These are phyloP conservation scores for Acanthurus lineatus DNA, from an alignment of 2,797 vertebrate species.

Conservation along the genomic window DNA sequence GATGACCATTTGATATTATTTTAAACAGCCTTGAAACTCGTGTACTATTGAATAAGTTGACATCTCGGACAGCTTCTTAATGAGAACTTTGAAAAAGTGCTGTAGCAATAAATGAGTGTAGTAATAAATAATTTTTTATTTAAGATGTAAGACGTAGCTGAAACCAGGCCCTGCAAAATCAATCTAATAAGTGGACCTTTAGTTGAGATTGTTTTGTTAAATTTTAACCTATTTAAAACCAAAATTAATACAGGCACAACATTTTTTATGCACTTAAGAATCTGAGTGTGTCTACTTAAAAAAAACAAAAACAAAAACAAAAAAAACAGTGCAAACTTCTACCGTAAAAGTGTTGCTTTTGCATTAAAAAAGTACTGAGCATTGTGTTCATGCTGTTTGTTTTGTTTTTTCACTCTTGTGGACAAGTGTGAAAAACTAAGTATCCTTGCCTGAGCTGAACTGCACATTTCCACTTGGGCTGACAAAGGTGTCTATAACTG, in stretches of 20 bases:
- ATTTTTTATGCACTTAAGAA: neutral
- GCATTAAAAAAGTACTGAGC: neutral
- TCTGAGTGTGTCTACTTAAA: neutral
- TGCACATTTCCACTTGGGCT: neutral
- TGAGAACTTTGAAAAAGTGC: neutral
- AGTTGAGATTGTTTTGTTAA: neutral
- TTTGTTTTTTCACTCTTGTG: constrained; percentile 1
- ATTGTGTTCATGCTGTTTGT: neutral
- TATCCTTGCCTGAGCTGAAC: neutral
- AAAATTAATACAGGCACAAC: neutral
- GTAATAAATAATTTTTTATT: neutral
- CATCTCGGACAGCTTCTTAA: neutral
- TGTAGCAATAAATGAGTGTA: neutral
- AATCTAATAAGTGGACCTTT: neutral
- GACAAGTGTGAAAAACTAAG: constrained; percentile 2
- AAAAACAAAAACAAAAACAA: neutral
- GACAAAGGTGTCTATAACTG: constrained; percentile 7
- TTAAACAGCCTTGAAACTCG: neutral
- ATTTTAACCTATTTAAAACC: neutral
- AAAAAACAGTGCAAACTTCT: neutral
- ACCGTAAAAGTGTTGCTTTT: constrained; percentile 1
- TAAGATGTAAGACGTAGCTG: neutral
- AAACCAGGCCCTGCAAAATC: neutral
- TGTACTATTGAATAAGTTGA: neutral
- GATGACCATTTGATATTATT: neutral